Evolutionary conservation across 2,113 vertebrate species (phyloP), one percentile per base, ranked within the genome.

Genomic region (Pedionomus torquatus): DNA sequence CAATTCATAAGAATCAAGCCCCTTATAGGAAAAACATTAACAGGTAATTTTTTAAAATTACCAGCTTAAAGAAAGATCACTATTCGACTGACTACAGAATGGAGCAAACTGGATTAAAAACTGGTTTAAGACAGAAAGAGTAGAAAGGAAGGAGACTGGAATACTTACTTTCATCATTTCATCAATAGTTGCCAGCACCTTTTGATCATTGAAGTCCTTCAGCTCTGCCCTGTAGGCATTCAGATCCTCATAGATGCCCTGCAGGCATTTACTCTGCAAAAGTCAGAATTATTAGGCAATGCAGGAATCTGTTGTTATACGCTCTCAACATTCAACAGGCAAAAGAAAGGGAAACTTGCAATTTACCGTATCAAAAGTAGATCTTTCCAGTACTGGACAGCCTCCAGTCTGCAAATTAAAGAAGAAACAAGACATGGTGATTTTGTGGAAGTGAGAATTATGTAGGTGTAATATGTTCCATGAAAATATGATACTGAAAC

Each of bases 281-380:
- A 89, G 13, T 41, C 6, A 61, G 41, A 88, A 58, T 28, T 21
- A 15, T 46, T 10, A 65, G 79, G 70, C 51, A 48, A 26, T 4
- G 44, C 1, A 31, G 58, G 49, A 68, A 58, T 19, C 11, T 28
- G n/a, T 8, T 12, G 28, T 51, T 46, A n/a, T 23, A 68, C 4
- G 30, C 3, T 11, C 81, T 17, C 11, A 48, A 10, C 4, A 1
- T 2, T 10, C 1, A 17, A 3, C 3, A 13, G 49, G 60, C 4
- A 37, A 65, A 66, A 84, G 14, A 23, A 28, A 54, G n/a, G 63
- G 85, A 54, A 72, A 52, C 17, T 23, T 33, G 20, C 3, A 10
- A 4, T 90, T 74, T 97, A 99, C 99, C 98, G 81, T 51, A 66
- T 92, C 97, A 83, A 99, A 98, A 78, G 91, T 35, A 33, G 97